A percentile compares a stretch with the other conserved stretches of the same genome.
Evolutionary conservation across 2,888 invertebrate species (phyloP).

Genomic region (Tortricodes alternella): DNA sequence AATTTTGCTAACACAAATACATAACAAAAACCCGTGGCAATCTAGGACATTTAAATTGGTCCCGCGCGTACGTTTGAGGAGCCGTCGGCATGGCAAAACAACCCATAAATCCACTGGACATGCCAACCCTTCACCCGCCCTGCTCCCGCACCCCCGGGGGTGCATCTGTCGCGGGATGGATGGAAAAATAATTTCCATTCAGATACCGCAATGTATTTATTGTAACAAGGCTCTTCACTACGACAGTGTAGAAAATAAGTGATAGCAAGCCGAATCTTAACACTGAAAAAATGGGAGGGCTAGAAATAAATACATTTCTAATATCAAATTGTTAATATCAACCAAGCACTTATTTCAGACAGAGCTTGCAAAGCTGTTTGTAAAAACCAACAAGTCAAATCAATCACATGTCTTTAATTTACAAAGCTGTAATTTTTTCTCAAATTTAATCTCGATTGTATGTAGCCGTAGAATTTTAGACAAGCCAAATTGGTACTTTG

Average conservation of each 20-base stretch:
- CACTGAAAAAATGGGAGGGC: no score
- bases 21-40: conserved; percentile 3
- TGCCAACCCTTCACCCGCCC: conserved; percentile 20
- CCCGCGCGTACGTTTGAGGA: conserved; percentile 27
- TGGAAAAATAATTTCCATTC: conserved; percentile 20
- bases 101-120: conserved; percentile 28
- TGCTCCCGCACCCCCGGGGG: not conserved
- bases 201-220: conserved; percentile 6
- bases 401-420: no score
- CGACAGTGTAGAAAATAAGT: not conserved
- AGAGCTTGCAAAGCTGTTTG: no score
- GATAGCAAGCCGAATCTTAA: not conserved
- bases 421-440: no score
- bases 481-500: no score
- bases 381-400: no score
- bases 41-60: conserved; percentile 18
- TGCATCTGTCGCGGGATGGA: conserved; percentile 17
- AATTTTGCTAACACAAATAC: not conserved
- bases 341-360: no score
- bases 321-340: no score
- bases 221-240: not conserved
- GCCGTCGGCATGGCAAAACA: conserved; percentile 29
- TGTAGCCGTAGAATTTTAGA: no score
- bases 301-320: no score
- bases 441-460: no score